These are phyloP conservation scores for Phylloscopus collybita DNA, from an alignment of 2,797 vertebrate genomes.

Conservation along the genomic window DNA sequence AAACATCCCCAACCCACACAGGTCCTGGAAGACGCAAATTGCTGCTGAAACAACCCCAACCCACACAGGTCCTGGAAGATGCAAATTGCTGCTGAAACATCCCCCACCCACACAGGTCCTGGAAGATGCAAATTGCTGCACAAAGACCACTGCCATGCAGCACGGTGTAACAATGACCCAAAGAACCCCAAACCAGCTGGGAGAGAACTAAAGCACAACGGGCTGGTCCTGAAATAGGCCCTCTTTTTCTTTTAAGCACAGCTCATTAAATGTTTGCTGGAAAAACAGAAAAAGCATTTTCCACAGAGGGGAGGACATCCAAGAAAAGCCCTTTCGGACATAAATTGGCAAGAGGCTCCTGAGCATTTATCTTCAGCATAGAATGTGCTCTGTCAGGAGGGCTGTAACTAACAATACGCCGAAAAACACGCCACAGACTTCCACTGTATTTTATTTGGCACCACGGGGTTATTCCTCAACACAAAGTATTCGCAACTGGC, in stretches of 20 bases:
- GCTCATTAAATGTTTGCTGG: constrained; percentile 68
- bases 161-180: background rate
- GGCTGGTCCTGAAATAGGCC: constrained; percentile 48
- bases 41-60: background rate
- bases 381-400: constrained; percentile 78
- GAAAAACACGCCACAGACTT: constrained; percentile 77
- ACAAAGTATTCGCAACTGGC: constrained; percentile 78
- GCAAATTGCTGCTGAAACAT: background rate
- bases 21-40: too few relatives aligned
- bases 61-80: accelerated
- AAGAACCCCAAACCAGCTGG: background rate
- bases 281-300: constrained; percentile 77
- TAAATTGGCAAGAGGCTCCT: constrained; percentile 65
- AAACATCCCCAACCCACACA: background rate
- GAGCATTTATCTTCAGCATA: constrained; percentile 76
- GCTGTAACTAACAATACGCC: constrained; percentile 78
- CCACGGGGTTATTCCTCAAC: constrained; percentile 74
- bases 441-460: constrained; percentile 79
- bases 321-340: constrained; percentile 76
- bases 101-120: too few relatives aligned
- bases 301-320: constrained; percentile 64
- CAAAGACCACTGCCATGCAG: background rate
- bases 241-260: constrained; percentile 48
- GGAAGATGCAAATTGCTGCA: background rate
- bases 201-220: background rate